A percentile compares a stretch with the other conserved stretches of the same genome.
Conservation (phyloP, 2,113 vertebrate genomes). For the Phoxinus phoxinus region DNA sequence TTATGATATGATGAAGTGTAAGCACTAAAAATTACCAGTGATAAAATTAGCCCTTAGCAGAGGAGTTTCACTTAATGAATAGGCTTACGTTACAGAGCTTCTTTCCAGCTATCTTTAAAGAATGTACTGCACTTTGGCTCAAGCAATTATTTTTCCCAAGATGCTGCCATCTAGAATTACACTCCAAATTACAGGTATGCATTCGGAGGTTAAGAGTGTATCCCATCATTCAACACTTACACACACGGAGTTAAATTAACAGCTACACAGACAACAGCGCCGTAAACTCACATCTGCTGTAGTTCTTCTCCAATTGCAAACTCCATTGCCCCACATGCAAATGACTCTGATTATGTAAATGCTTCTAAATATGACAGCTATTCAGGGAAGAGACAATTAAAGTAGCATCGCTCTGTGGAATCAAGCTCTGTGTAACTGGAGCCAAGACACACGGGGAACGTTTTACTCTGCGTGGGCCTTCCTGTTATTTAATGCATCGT, state of each 20-base stretch:
- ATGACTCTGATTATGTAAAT: constrained; percentile 51
- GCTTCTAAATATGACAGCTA: constrained; percentile 51
- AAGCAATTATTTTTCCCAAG: constrained; percentile 41
- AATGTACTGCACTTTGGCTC: constrained; percentile 28
- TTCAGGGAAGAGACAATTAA: constrained; percentile 51
- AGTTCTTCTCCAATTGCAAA: not conserved
- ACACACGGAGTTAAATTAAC: constrained; percentile 24
- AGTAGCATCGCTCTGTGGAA: constrained; percentile 11
- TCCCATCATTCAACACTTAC: constrained; percentile 22
- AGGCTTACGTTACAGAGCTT: not conserved
- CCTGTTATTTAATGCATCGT: constrained; percentile 8
- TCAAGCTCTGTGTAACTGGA: constrained; percentile 21
- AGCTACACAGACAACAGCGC: constrained; percentile 41
- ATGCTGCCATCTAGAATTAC: constrained; percentile 41
- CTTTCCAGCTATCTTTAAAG: constrained; percentile 46
- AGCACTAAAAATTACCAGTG: constrained; percentile 32
- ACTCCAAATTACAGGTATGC: constrained; percentile 9
- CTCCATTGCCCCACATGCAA: constrained; percentile 37
- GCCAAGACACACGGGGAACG: constrained; percentile 20
- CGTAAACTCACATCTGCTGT: constrained; percentile 56
- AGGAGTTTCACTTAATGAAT: constrained; percentile 53
- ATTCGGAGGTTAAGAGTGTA: constrained; percentile 40
- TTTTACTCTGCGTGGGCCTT: not conserved
- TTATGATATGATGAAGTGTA: constrained; percentile 59
- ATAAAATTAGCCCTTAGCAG: constrained; percentile 31